Evolutionary conservation across 2,797 vertebrate genomes (phyloP).

Genomic region (Anas flavirostris): DNA sequence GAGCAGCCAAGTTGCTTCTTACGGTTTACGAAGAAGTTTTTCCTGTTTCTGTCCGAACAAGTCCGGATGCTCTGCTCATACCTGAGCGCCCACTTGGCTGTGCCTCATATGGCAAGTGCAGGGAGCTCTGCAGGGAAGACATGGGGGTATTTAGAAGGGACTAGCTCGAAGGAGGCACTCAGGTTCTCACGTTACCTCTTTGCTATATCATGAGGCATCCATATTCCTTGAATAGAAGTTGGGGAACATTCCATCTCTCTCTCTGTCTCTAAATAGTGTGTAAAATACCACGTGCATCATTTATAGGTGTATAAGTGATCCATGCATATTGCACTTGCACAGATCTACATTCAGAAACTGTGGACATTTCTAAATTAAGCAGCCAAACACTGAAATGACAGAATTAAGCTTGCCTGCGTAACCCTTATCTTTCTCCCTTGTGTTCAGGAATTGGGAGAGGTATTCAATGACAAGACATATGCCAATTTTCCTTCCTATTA

Average conservation of each 20-base stretch:
- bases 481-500: neutral
- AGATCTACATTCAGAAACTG: neutral
- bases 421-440: neutral
- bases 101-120: neutral
- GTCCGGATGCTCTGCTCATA: neutral
- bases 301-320: constrained; percentile 50
- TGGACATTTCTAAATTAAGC: neutral
- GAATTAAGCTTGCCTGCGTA: neutral
- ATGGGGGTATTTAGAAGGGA: constrained; percentile 19
- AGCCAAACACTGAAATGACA: neutral
- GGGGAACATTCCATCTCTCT: constrained; percentile 64
- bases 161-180: constrained; percentile 23
- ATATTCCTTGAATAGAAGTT: constrained; percentile 72
- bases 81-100: neutral
- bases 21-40: neutral
- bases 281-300: constrained; percentile 59
- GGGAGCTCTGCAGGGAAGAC: neutral
- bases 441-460: neutral
- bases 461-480: neutral
- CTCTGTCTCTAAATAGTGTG: constrained; percentile 69
- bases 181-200: constrained; percentile 54
- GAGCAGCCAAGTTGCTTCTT: neutral
- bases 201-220: constrained; percentile 67
- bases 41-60: neutral
- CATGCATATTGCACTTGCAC: constrained; percentile 12